Evolutionary conservation across 2,113 vertebrate species (phyloP).

Genomic region (Hyla sarda): DNA sequence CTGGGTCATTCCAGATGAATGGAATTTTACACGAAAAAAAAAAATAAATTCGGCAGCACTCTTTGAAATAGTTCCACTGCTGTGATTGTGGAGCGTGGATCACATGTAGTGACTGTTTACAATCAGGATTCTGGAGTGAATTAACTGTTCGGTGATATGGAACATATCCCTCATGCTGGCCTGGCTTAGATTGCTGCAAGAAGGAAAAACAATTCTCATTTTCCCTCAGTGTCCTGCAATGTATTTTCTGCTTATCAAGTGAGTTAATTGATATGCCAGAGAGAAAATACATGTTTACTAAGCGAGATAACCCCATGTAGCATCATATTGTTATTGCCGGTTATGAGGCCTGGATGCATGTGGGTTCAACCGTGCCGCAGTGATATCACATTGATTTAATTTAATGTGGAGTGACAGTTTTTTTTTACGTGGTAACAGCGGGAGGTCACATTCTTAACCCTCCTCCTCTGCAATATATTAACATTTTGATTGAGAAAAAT

Average conservation of each 20-base stretch:
- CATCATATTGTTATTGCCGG: neutral
- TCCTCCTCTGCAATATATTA: neutral
- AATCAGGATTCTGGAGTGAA: neutral
- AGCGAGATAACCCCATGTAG: neutral
- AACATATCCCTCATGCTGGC: constrained; percentile 3
- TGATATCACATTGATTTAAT: constrained; percentile 21
- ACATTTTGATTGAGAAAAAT: neutral
- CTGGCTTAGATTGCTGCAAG: neutral
- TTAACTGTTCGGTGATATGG: constrained; percentile 4
- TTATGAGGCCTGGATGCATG: neutral
- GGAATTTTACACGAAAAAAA: no score
- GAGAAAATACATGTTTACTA: neutral
- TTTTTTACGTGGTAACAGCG: neutral
- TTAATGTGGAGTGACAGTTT: neutral
- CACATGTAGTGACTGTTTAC: neutral
- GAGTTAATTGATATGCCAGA: neutral
- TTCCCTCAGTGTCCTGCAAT: neutral
- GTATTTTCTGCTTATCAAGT: constrained; percentile 10
- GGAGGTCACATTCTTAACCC: neutral
- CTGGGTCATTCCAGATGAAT: no score
- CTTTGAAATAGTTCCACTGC: neutral
- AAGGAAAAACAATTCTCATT: neutral
- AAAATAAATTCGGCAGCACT: no score
- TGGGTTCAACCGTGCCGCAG: neutral
- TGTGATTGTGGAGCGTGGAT: neutral